A percentile compares a stretch with the other conserved stretches of the same genome.
phyloP scores from a whole-genome alignment of 2,888 invertebrate genomes.

The Lysandra coridon region DNA sequence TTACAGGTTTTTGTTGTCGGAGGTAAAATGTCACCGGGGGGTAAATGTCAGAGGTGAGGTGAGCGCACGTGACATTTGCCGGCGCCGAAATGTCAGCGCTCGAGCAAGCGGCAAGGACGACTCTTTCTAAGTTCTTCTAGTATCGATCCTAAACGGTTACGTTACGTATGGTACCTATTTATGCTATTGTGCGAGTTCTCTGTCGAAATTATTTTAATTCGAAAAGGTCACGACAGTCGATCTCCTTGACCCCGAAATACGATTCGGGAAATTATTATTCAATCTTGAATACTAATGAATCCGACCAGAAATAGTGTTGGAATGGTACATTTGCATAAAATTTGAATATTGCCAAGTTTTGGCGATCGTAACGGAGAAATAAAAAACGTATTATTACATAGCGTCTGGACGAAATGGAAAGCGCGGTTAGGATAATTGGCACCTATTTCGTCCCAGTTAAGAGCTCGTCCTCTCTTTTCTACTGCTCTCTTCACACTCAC shows the following conservation, averaged over 20 bases:
- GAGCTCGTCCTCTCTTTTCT: too few species aligned
- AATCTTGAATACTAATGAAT: slow-evolving; percentile 37
- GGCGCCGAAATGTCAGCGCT: slow-evolving; percentile 74
- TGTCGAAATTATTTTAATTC: slow-evolving; percentile 72
- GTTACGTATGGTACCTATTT: slow-evolving; percentile 71
- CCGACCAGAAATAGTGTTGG: neutral
- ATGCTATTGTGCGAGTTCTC: slow-evolving; percentile 61
- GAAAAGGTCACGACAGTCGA: slow-evolving; percentile 70
- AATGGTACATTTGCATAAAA: slow-evolving; percentile 21
- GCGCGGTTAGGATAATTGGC: slow-evolving; percentile 4
- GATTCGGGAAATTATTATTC: slow-evolving; percentile 55
- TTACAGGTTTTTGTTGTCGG: slow-evolving; percentile 54
- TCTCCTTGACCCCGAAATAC: slow-evolving; percentile 67
- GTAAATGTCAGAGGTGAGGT: slow-evolving; percentile 73
- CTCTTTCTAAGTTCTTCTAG: slow-evolving; percentile 72
- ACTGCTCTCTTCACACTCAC: too few species aligned
- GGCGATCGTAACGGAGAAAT: neutral
- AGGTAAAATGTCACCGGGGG: slow-evolving; percentile 65
- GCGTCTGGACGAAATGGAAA: slow-evolving; percentile 13
- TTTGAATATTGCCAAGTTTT: slow-evolving; percentile 29
- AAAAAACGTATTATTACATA: neutral
- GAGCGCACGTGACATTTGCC: slow-evolving; percentile 77
- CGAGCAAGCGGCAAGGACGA: slow-evolving; percentile 78
- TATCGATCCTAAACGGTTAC: slow-evolving; percentile 60
- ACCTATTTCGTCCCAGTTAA: slow-evolving; percentile 35